phyloP scores from a whole-genome alignment of 2,888 invertebrate species.

The Ophraella communa region DNA sequence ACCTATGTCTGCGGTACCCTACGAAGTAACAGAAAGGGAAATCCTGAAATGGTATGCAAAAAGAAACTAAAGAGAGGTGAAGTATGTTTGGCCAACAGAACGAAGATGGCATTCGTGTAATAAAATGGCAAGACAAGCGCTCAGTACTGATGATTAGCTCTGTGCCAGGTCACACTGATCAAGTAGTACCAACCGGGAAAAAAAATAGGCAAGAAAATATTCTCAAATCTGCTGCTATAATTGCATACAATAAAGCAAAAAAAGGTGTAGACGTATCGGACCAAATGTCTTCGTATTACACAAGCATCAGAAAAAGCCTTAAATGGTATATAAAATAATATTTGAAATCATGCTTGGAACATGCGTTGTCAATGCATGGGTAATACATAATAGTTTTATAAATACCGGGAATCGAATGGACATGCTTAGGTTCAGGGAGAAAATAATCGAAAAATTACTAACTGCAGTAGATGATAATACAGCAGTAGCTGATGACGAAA shows the following conservation, averaged over 20 bases:
- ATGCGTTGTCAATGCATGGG: constrained; percentile 12
- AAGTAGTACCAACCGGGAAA: neutral
- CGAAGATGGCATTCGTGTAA: no score
- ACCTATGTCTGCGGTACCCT: no score
- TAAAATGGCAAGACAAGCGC: no score
- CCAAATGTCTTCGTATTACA: constrained; percentile 9
- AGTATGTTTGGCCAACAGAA: no score
- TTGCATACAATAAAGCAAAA: constrained; percentile 30
- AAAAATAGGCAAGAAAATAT: constrained; percentile 19
- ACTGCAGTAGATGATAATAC: no score
- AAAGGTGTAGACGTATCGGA: constrained; percentile 23
- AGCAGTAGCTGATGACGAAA: no score
- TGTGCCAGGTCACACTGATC: neutral
- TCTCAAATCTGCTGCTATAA: constrained; percentile 20
- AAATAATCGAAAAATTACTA: no score
- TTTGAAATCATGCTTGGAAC: constrained; percentile 13
- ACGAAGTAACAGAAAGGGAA: no score
- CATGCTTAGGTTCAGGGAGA: no score
- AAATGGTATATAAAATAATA: constrained; percentile 2
- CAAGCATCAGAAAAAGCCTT: neutral
- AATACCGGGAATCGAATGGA: no score
- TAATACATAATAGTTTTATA: neutral
- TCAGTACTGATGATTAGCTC: neutral
- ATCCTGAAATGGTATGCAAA: no score
- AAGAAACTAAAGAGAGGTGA: no score